Percentiles rank a stretch among this genome's conserved stretches.
phyloP scores from a whole-genome alignment of 2,797 vertebrate species.

The Hafferia zeledoni region DNA sequence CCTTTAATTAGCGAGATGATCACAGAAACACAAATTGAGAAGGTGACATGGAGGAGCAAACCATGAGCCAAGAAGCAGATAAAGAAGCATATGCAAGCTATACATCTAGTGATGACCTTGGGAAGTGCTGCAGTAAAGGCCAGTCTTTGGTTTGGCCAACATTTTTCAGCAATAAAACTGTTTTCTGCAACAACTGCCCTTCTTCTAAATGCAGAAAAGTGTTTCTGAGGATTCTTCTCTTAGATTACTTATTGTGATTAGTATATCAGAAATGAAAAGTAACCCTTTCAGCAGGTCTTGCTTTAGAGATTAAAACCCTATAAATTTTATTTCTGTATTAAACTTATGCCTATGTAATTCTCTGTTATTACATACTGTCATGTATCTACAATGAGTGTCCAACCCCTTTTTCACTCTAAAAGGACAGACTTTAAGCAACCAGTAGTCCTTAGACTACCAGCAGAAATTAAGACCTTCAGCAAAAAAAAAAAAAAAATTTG shows the following conservation, averaged over 20 bases:
- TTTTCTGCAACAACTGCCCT: not conserved
- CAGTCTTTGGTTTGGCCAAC: not conserved
- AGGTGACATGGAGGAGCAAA: not conserved
- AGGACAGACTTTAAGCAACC: not conserved
- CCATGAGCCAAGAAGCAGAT: not conserved
- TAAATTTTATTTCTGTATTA: not conserved
- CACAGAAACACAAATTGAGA: not conserved
- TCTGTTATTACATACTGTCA: not conserved
- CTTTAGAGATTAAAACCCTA: not conserved
- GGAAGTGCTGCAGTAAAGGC: not conserved
- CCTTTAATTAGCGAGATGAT: fast-evolving
- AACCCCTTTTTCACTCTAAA: not conserved
- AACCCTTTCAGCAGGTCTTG: not conserved
- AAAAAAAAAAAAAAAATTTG: not conserved
- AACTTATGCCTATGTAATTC: not conserved
- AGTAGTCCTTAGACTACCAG: not conserved
- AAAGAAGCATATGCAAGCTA: not conserved
- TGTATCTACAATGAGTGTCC: not conserved
- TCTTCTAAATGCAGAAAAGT: not conserved
- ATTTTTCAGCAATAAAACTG: not conserved
- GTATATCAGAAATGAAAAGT: not conserved
- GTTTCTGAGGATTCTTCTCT: not conserved
- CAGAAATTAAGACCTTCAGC: not conserved
- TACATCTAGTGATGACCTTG: not conserved
- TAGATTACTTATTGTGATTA: not conserved